Percentiles rank a stretch among this genome's conserved stretches.
These are phyloP conservation scores for Eledona agricola DNA, from an alignment of 2,888 invertebrate species.

Conservation along the genomic window DNA sequence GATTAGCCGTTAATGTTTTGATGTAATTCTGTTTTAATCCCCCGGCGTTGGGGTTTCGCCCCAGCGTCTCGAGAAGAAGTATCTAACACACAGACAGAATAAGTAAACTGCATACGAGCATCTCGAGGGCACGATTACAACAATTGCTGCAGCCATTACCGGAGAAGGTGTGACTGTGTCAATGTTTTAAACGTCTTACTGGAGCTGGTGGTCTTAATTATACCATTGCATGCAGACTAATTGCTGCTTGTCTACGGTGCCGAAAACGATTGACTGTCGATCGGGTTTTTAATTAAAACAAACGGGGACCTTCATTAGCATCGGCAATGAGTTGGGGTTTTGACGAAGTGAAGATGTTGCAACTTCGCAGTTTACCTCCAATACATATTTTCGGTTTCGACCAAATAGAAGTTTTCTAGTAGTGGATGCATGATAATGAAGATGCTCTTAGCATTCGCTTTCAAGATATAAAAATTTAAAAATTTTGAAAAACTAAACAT, in stretches of 20 bases:
- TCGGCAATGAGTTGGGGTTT: too few species aligned
- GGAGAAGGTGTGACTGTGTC: slow-evolving; percentile 9
- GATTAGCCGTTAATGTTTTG: slow-evolving; percentile 53
- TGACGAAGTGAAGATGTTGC: too few species aligned
- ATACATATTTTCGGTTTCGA: too few species aligned
- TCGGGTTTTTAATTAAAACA: background rate
- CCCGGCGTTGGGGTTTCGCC: slow-evolving; percentile 27
- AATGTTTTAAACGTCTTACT: slow-evolving; percentile 1
- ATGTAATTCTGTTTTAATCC: slow-evolving; percentile 52
- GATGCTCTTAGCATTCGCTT: too few species aligned
- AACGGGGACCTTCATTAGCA: background rate
- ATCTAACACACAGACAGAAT: too few species aligned
- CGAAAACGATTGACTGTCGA: slow-evolving; percentile 2
- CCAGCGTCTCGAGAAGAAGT: too few species aligned
- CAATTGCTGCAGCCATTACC: slow-evolving; percentile 7
- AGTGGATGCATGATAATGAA: too few species aligned
- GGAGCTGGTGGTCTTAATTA: slow-evolving; percentile 7
- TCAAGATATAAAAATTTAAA: too few species aligned
- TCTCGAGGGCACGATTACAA: slow-evolving; percentile 2
- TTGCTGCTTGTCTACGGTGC: background rate
- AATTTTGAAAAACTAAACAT: too few species aligned
- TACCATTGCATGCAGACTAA: slow-evolving; percentile 4
- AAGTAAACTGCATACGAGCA: too few species aligned
- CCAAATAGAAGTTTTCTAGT: too few species aligned
- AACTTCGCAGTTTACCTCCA: too few species aligned